A percentile compares a stretch with the other conserved stretches of the same genome.
phyloP scores from a whole-genome alignment of 2,888 invertebrate genomes.

The Encarsia formosa region DNA sequence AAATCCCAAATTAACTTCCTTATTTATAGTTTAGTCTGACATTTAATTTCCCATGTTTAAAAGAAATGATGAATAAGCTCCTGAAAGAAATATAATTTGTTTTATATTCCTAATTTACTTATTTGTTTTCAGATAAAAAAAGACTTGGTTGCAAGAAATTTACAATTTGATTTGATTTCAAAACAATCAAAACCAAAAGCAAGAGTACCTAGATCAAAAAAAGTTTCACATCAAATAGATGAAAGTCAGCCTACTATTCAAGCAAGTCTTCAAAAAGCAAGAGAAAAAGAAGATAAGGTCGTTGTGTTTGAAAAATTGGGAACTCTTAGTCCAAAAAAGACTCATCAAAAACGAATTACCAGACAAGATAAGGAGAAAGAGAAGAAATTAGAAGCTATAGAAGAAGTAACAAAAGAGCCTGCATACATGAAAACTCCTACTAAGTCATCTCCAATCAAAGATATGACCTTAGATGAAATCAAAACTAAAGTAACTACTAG shows the following conservation, averaged over 20 bases:
- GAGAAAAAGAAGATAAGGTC: constrained; percentile 31
- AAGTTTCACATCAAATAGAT: constrained; percentile 32
- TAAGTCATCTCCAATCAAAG: constrained; percentile 56
- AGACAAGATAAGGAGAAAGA: constrained; percentile 14
- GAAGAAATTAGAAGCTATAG: constrained; percentile 22
- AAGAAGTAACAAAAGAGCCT: constrained; percentile 14
- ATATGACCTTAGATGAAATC: constrained; percentile 67
- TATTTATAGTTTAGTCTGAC: too few species aligned
- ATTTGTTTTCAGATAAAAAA: constrained; percentile 19
- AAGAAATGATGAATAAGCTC: too few species aligned
- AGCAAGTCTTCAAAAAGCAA: constrained; percentile 42
- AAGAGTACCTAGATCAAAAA: constrained; percentile 28
- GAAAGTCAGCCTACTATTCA: constrained; percentile 41
- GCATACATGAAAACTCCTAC: constrained; percentile 40
- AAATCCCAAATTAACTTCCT: too few species aligned
- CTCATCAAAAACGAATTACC: background rate
- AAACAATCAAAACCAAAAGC: constrained; percentile 30
- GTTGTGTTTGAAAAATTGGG: constrained; percentile 45
- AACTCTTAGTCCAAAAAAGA: constrained; percentile 41
- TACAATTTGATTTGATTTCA: constrained; percentile 15
- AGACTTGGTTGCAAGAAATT: constrained; percentile 17
- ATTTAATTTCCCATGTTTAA: too few species aligned
- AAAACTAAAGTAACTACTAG: constrained; percentile 65
- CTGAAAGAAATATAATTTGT: too few species aligned
- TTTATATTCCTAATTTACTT: too few species aligned